Base-by-base conservation (phyloP, 2,888 invertebrate species). In the Ectropis crepuscularia region DNA sequence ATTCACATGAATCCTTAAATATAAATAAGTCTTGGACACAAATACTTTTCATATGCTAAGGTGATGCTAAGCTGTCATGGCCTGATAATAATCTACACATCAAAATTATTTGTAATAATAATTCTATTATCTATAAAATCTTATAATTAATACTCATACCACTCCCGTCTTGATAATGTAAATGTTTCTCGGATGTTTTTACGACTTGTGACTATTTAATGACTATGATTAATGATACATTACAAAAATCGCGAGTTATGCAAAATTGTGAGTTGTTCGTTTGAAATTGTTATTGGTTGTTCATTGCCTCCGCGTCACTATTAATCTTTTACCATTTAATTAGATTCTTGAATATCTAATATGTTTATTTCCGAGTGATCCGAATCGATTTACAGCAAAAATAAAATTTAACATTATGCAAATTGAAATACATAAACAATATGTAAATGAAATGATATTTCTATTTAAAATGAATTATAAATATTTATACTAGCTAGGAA, bases 41-140 rank as follows among this genome's bases (percentile, higher is more conserved):
- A 83, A 84, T 86, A 83, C 83, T 87, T 79, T 85, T 61, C 64
- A 61, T 65, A 65, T n/a, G 60, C 64, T 65, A 65, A 65, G 57
- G 81, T 79, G 86, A 86, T 82, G 79, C 83, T 86, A 85, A 83
- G 84, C 84, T 91, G 90, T 92, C 92, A 90, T 91, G 92, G 90
- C 89, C 85, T 89, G 90, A 88, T 89, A 87, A 87, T 60, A 63
- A 58, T 86, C 88, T 84, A 87, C 76, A 61, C 84, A 85, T 86
- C 83, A 86, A 86, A 82, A 86, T 85, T 79, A 76, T 86, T 81
- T 81, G 84, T 80, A 81, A 85, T 85, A 87, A 86, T 83, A 86
- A 86, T 79, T 83, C 79, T 86, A 86, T 78, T 80, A 81, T 79
- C 76, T 79, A 81, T 85, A 81, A 81, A 77, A 82, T 77, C 83